Base-by-base conservation (phyloP, 2,888 invertebrate genomes). In the Dioctria linearis region DNA sequence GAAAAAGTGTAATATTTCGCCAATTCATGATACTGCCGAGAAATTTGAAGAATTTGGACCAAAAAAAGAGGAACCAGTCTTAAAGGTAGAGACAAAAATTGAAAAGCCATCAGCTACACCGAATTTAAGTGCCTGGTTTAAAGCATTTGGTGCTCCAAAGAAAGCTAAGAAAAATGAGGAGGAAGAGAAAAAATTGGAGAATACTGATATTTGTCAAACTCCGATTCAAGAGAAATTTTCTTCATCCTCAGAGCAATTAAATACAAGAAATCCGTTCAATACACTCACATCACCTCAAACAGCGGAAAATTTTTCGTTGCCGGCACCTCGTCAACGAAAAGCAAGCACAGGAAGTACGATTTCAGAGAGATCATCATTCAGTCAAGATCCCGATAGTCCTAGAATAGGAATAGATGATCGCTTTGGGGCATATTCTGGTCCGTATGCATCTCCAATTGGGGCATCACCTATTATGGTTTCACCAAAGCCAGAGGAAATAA, bases 61-160 rank as follows among this genome's bases (percentile, higher is more conserved):
- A 4, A 69, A 69, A 49, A 80, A 82, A 42, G 83, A 85, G 81
- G 83, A 84, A 37, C 81, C 83, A 54, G 83, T 54, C 84, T 59
- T 83, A 49, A 85, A 84, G 71, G 84, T 84, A 5, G 85, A 85
- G 57, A 83, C 84, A 42, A 86, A 89, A 84, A 82, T 88, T 82
- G 91, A 91, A 82, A 91, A 92, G 85, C 91, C 92, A 82, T 94
- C 93, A 86, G 94, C 94, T 25, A 95, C 95, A 51, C 96, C 96
- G 0, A 96, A 96, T 89, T 90, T 96, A 80, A 96, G 95, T 86
- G 96, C 96, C 43, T 97, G 96, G 96, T 95, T 96, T 83, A 96
- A 96, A 88, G 96, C 96, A 0, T 96, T 97, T 86, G 96, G 96
- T 8, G 94, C 95, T 0, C 96, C 96, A 0, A 96, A 96, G 88